These are phyloP conservation scores for Drosophila sp. DNA, from an alignment of 1,140 invertebrate species.

Conservation along the genomic window DNA sequence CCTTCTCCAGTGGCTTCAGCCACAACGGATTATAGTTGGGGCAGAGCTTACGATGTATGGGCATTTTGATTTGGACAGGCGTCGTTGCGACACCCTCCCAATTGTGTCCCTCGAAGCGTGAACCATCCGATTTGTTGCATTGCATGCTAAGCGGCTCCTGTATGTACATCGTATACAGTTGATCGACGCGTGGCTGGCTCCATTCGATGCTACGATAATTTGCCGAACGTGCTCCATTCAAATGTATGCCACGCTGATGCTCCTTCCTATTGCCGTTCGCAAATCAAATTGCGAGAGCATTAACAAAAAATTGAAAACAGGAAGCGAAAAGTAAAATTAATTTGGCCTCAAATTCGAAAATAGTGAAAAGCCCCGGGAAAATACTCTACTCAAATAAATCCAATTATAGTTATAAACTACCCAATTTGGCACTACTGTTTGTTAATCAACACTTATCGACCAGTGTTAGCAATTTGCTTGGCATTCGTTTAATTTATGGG, in stretches of 20 bases:
- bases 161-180: conserved; percentile 91
- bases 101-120: conserved; percentile 85
- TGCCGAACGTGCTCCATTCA: conserved; percentile 84
- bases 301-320: conserved; percentile 4
- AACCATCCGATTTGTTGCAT: conserved; percentile 95
- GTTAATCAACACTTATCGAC: too few species aligned
- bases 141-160: conserved; percentile 96
- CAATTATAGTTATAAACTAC: too few species aligned
- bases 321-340: conserved; percentile 7
- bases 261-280: conserved; percentile 71
- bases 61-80: conserved; percentile 77
- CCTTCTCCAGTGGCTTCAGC: conserved; percentile 79
- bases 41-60: conserved; percentile 79
- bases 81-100: conserved; percentile 80
- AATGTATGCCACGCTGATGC: conserved; percentile 83
- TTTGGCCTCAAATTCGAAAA: neutral
- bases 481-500: too few species aligned
- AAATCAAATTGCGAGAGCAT: conserved; percentile 5
- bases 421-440: too few species aligned
- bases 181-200: conserved; percentile 89
- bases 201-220: conserved; percentile 94
- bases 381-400: too few species aligned
- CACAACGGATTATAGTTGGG: conserved; percentile 82
- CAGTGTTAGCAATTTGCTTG: too few species aligned
- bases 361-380: too few species aligned